Base-by-base conservation (phyloP, 2,797 vertebrate species). In the Nannoperca australis region DNA sequence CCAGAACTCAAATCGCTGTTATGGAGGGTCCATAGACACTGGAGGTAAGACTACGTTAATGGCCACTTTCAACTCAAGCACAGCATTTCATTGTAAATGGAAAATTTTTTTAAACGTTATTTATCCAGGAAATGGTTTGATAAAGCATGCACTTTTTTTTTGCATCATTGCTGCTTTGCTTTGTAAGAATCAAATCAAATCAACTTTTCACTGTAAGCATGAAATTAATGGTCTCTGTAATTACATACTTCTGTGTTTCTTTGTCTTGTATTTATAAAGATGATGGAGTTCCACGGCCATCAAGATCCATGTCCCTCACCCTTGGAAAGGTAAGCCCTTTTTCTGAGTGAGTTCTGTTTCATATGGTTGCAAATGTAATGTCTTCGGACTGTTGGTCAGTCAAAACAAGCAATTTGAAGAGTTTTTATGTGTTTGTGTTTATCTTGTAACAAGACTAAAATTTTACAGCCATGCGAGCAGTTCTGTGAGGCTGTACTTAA, bases 261-360 rank as follows among this genome's bases (percentile, higher is more conserved):
- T 59, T 90, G 22, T 79, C 61, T 70, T 3, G 59, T 6, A 5
- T 67, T 74, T 22, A 7, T 92, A 47, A 91, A 99, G 98, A 99
- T 88, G 98, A 99, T 30, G 98, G 98, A 30, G 95, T 98, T 66
- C 95, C 97, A 78, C 96, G 98, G 66, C 81, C 97, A 0, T 96
- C 97, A 0, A 96, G 98, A 87, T 97, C 98, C 51, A 97, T 99
- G 97, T 98, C 97, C 47, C 95, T 99, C 83, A 97, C 97, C n/a
- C 94, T 98, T 88, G 98, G 97, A 94, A 99, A 99, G 96, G 98
- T 99, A 88, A 62, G 22, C 17, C 10, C 13, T 51, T 20, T 65
- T 61, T 22, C 17, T 12, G 1, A 17, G 9, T 24, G 4, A 67
- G 34, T 34, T 53, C 7, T 17, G 7, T 32, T 73, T 63, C 11